Evolutionary conservation across 2,888 invertebrate genomes (phyloP).

Genomic region (Ornithoptera alexandrae): DNA sequence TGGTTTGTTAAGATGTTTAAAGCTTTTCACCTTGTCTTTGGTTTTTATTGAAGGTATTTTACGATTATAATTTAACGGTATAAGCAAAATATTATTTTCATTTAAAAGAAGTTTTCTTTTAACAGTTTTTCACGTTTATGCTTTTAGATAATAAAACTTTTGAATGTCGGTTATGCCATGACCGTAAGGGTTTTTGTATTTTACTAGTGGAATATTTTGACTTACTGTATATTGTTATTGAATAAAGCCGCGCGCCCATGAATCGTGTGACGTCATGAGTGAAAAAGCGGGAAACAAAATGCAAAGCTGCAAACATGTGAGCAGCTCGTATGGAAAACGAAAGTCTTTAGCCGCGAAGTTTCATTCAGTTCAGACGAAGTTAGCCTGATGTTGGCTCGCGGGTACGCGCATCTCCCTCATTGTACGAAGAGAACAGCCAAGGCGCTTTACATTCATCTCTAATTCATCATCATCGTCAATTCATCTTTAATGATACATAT

Average conservation of each 20-base stretch:
- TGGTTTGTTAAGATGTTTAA: not conserved
- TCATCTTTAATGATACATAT: not conserved
- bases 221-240: conserved; percentile 10
- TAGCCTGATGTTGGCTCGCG: conserved; percentile 60
- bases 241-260: conserved; percentile 38
- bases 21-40: not conserved
- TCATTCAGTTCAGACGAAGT: conserved; percentile 77
- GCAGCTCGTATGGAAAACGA: conserved; percentile 78
- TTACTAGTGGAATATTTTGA: not conserved
- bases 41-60: not conserved
- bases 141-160: no score
- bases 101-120: no score
- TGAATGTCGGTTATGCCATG: no score
- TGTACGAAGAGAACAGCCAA: conserved; percentile 44
- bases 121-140: no score
- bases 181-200: not conserved
- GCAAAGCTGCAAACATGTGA: conserved; percentile 73
- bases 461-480: not conserved
- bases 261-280: conserved; percentile 68
- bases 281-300: conserved; percentile 76
- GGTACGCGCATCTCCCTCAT: conserved; percentile 40
- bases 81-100: not conserved
- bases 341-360: conserved; percentile 70
- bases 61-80: not conserved
- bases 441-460: conserved; percentile 1